Percentiles rank a stretch among this genome's conserved stretches.
These are phyloP conservation scores for Camponotus vicinus DNA, from an alignment of 1,140 invertebrate genomes.

Conservation along the genomic window DNA sequence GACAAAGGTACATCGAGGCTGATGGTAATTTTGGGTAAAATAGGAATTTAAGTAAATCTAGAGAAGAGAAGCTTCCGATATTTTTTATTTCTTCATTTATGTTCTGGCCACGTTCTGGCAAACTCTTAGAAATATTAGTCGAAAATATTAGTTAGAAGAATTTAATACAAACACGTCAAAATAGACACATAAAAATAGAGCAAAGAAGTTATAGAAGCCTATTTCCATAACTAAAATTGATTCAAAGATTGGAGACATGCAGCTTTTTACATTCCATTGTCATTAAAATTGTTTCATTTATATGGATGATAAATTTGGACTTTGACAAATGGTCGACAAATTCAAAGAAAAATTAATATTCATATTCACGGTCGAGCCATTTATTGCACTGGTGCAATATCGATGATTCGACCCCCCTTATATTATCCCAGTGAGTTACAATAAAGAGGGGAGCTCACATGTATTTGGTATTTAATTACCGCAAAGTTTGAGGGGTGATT, in stretches of 20 bases:
- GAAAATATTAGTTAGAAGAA: neutral
- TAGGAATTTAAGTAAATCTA: conserved; percentile 34
- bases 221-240: neutral
- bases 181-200: neutral
- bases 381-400: conserved; percentile 81
- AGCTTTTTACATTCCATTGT: neutral
- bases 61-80: conserved; percentile 6
- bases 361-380: conserved; percentile 82
- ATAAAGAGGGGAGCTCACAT: conserved; percentile 70
- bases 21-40: conserved; percentile 36
- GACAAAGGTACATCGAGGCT: conserved; percentile 76
- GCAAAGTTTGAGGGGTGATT: conserved; percentile 78
- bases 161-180: neutral
- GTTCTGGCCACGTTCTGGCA: neutral
- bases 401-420: conserved; percentile 80
- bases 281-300: neutral
- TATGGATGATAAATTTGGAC: conserved; percentile 4
- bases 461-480: conserved; percentile 85
- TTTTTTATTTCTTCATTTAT: conserved; percentile 40
- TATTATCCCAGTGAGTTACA: conserved; percentile 63
- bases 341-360: conserved; percentile 81
- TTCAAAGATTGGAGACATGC: neutral
- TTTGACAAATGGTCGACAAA: conserved; percentile 49
- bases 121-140: neutral
- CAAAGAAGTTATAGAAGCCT: neutral